phyloP scores from a whole-genome alignment of 2,113 vertebrate species.

The Callithrix jacchus region DNA sequence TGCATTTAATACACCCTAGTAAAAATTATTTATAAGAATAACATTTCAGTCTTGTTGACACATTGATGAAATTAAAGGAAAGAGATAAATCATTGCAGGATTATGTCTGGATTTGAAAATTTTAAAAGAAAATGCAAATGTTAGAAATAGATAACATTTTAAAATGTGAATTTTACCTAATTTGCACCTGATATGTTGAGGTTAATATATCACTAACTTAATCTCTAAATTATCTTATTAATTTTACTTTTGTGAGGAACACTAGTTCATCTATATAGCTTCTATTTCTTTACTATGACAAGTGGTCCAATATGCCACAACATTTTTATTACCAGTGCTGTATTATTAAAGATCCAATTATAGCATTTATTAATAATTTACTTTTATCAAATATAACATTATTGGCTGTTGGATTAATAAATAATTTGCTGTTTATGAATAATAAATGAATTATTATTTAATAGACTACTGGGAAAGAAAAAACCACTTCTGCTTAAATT shows the following conservation, averaged over 20 bases:
- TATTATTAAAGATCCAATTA: neutral
- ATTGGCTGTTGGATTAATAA: no score
- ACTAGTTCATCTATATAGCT: neutral
- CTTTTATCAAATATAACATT: neutral
- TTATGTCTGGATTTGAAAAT: slow-evolving; percentile 2
- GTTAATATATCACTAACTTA: neutral
- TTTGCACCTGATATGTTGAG: neutral
- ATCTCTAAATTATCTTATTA: neutral
- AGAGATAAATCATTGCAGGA: neutral
- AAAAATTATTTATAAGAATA: neutral
- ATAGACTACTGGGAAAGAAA: neutral
- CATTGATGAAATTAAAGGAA: neutral
- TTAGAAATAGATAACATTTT: neutral
- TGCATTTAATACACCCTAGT: neutral
- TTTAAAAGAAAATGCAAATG: neutral
- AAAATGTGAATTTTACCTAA: neutral
- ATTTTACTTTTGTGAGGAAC: neutral
- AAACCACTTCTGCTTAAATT: neutral
- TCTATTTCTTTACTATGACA: neutral
- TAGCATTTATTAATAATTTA: neutral
- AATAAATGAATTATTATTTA: neutral
- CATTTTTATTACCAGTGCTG: neutral
- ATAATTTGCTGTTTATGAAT: no score
- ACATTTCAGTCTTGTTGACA: neutral
- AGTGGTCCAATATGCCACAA: neutral